These are phyloP conservation scores for Pseudococcus viburni DNA, from an alignment of 2,888 invertebrate species.

Conservation along the genomic window DNA sequence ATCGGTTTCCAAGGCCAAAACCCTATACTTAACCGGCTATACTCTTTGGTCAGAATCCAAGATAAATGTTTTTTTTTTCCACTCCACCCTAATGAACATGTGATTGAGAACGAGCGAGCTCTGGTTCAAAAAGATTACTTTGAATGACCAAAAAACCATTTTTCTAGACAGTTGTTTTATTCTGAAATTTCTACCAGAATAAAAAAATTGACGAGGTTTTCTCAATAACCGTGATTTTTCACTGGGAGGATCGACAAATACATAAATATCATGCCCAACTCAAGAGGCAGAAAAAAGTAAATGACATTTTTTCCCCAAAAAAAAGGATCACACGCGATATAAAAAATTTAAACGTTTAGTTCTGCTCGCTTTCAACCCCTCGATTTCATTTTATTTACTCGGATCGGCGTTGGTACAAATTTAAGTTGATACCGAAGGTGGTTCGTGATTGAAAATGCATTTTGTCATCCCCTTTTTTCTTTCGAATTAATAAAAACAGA, in stretches of 20 bases:
- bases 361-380: neutral
- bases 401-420: neutral
- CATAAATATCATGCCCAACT: neutral
- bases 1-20: no score
- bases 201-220: no score
- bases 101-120: no score
- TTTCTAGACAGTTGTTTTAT: no score
- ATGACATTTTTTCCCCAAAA: neutral
- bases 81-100: no score
- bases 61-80: no score
- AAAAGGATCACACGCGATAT: neutral
- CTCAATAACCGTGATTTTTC: neutral
- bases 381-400: neutral
- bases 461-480: neutral
- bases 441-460: slow-evolving; percentile 37
- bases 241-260: neutral
- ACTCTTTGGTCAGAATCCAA: no score
- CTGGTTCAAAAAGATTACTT: no score
- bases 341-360: neutral
- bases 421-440: neutral
- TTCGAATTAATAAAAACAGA: neutral
- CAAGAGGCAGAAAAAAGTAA: neutral
- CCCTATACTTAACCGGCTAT: no score
- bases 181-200: no score
- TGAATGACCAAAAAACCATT: no score